Percentiles rank a stretch among this genome's conserved stretches.
phyloP scores from a whole-genome alignment of 1,140 invertebrate genomes.

The Bombus impatiens region DNA sequence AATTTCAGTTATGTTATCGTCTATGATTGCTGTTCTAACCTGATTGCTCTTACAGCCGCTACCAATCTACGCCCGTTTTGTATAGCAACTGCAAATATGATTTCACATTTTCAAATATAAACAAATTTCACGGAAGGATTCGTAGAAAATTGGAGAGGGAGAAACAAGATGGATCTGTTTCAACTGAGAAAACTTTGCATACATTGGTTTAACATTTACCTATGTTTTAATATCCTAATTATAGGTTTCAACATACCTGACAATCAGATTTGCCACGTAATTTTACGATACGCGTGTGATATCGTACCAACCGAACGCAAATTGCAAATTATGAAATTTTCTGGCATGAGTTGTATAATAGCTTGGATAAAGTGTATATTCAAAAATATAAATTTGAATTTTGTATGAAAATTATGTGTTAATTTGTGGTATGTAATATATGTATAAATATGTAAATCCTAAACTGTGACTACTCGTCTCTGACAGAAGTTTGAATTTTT shows the following conservation, averaged over 20 bases:
- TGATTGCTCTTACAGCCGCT: constrained; percentile 9
- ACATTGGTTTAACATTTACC: not conserved
- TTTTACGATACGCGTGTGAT: not conserved
- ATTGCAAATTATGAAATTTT: no score
- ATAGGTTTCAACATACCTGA: not conserved
- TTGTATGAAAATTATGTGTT: not conserved
- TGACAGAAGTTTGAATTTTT: no score
- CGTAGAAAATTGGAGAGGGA: not conserved
- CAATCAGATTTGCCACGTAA: not conserved
- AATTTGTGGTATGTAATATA: no score
- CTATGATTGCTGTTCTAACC: constrained; percentile 33
- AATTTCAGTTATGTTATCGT: constrained; percentile 62
- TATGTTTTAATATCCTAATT: not conserved
- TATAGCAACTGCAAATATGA: not conserved
- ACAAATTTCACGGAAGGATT: not conserved
- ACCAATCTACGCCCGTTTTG: not conserved
- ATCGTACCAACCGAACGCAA: not conserved
- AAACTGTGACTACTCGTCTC: no score
- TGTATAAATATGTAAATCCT: no score
- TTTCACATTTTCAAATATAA: not conserved
- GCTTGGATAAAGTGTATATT: not conserved
- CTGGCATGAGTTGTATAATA: not conserved
- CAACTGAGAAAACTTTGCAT: not conserved
- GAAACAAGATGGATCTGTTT: not conserved
- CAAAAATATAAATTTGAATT: not conserved